These are phyloP conservation scores for Epinephelus malabaricus DNA, from an alignment of 2,797 vertebrate species.

Conservation along the genomic window DNA sequence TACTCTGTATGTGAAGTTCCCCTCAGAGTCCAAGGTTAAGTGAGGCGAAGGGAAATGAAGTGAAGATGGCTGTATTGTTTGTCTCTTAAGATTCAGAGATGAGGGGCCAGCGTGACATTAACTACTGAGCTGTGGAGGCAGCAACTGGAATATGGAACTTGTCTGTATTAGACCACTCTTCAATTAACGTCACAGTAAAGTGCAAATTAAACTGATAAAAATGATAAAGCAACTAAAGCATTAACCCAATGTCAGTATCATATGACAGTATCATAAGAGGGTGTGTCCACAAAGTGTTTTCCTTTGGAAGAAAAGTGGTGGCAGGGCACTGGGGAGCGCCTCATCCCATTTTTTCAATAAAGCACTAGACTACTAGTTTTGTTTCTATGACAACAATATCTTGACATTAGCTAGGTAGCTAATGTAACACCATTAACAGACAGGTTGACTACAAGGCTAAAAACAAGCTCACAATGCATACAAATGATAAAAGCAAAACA, in stretches of 20 bases:
- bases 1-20: conserved; percentile 46
- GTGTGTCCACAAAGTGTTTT: no score
- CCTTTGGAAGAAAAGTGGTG: no score
- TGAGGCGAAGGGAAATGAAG: conserved; percentile 50
- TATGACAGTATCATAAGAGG: no score
- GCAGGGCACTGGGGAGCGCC: no score
- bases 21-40: conserved; percentile 69
- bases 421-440: no score
- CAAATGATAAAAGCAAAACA: no score
- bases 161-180: not conserved
- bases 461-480: no score
- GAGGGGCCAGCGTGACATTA: conserved; percentile 14
- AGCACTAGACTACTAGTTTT: no score
- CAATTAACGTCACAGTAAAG: conserved; percentile 11
- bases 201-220: conserved; percentile 1
- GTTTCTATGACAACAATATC: no score
- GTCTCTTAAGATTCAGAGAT: conserved; percentile 45
- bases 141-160: not conserved
- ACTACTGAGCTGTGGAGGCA: conserved; percentile 1
- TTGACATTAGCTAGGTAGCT: no score
- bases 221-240: not conserved
- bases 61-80: conserved; percentile 53
- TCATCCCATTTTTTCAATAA: no score
- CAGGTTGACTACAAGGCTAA: no score
- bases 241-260: not conserved